A percentile compares a stretch with the other conserved stretches of the same genome.
phyloP scores from a whole-genome alignment of 2,113 vertebrate species.

The Nerophis ophidion region DNA sequence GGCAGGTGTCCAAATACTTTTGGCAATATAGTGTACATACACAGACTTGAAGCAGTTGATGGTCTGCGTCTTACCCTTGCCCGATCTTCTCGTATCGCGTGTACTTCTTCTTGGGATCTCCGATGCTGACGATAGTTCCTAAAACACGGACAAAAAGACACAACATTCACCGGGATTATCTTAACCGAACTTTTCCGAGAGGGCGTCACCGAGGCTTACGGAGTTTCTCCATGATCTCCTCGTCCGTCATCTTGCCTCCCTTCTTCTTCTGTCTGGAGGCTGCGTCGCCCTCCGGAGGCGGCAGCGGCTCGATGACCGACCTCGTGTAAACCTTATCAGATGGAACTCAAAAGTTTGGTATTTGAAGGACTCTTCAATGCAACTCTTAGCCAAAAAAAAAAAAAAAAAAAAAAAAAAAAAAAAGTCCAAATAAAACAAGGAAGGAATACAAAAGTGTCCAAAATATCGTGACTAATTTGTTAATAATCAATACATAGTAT shows the following conservation, averaged over 20 bases:
- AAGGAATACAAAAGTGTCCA: too few species aligned
- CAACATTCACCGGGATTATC: not conserved
- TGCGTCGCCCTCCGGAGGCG: slow-evolving; percentile 72
- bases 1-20: too few species aligned
- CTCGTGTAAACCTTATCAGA: slow-evolving; percentile 81
- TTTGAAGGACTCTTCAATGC: too few species aligned
- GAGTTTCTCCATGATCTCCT: slow-evolving; percentile 98
- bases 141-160: not conserved
- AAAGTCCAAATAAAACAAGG: too few species aligned
- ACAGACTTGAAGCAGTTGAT: too few species aligned
- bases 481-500: too few species aligned
- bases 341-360: not conserved
- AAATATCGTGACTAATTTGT: too few species aligned
- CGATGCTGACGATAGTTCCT: slow-evolving; percentile 94
- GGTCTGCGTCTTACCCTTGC: slow-evolving; percentile 82
- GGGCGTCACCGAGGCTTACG: slow-evolving; percentile 39
- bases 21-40: too few species aligned
- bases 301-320: slow-evolving; percentile 91
- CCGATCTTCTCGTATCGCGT: slow-evolving; percentile 95
- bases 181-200: not conserved
- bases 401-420: too few species aligned
- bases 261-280: slow-evolving; percentile 83
- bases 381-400: too few species aligned
- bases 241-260: slow-evolving; percentile 94
- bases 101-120: slow-evolving; percentile 97